Evolutionary conservation across 2,888 invertebrate species (phyloP).

Genomic region (Xestia sexstrigata): DNA sequence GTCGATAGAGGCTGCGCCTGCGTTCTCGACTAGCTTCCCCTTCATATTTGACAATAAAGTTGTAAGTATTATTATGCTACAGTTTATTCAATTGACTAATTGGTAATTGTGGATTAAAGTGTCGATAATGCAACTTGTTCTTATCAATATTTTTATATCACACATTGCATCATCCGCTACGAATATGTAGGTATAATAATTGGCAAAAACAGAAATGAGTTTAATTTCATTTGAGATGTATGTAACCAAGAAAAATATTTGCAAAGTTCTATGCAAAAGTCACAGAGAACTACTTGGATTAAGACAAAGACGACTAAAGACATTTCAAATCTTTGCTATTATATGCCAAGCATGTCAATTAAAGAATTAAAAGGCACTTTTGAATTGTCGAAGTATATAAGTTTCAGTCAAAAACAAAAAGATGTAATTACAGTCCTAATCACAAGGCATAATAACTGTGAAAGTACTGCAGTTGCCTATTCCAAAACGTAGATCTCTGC

Average conservation of each 20-base stretch:
- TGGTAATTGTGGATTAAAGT: background rate
- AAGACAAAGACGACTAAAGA: background rate
- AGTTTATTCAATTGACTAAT: background rate
- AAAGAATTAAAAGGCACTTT: background rate
- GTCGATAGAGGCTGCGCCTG: slow-evolving; percentile 98
- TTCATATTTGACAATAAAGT: slow-evolving; percentile 96
- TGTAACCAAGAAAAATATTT: too few species aligned
- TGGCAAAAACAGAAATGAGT: background rate
- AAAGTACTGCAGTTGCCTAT: too few species aligned
- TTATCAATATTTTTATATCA: background rate
- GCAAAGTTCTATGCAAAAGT: too few species aligned
- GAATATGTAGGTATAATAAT: background rate
- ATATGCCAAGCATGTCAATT: background rate
- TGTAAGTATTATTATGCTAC: slow-evolving; percentile 82
- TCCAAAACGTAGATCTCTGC: too few species aligned
- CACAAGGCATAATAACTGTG: background rate
- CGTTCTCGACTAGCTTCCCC: slow-evolving; percentile 97
- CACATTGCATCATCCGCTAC: background rate
- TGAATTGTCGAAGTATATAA: background rate
- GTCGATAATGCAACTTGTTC: background rate
- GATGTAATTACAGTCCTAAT: background rate
- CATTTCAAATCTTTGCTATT: background rate
- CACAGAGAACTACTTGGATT: too few species aligned
- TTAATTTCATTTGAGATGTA: background rate
- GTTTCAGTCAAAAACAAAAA: background rate